These are phyloP conservation scores for Aplysia californica DNA, from an alignment of 1,140 invertebrate genomes.

Conservation along the genomic window DNA sequence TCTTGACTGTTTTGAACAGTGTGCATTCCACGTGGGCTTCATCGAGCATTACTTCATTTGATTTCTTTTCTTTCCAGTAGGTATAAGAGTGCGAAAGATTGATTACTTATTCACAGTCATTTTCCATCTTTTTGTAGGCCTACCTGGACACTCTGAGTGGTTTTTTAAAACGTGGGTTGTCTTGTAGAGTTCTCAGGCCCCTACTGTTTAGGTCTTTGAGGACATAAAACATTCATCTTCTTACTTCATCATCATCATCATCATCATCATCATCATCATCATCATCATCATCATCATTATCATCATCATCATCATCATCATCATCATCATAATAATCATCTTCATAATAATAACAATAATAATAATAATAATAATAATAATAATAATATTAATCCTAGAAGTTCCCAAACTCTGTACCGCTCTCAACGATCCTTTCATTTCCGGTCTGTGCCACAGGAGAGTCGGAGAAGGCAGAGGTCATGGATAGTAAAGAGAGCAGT, in stretches of 20 bases:
- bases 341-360: neutral
- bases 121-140: too few species aligned
- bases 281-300: slow-evolving; percentile 17
- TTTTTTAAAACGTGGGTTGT: too few species aligned
- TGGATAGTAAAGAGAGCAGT: slow-evolving; percentile 20
- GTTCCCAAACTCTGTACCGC: neutral
- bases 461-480: neutral
- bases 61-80: too few species aligned
- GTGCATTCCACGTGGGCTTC: too few species aligned
- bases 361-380: neutral
- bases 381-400: neutral
- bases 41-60: too few species aligned
- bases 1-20: too few species aligned
- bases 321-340: neutral
- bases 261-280: slow-evolving; percentile 1
- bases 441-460: neutral
- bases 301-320: slow-evolving; percentile 13
- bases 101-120: too few species aligned
- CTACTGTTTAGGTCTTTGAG: too few species aligned
- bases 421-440: neutral
- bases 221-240: too few species aligned
- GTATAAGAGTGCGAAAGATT: too few species aligned
- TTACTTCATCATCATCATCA: neutral
- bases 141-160: too few species aligned
- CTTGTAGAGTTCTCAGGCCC: too few species aligned